These are phyloP conservation scores for Pogonocherus hispidulus DNA, from an alignment of 2,888 invertebrate genomes.

Conservation along the genomic window DNA sequence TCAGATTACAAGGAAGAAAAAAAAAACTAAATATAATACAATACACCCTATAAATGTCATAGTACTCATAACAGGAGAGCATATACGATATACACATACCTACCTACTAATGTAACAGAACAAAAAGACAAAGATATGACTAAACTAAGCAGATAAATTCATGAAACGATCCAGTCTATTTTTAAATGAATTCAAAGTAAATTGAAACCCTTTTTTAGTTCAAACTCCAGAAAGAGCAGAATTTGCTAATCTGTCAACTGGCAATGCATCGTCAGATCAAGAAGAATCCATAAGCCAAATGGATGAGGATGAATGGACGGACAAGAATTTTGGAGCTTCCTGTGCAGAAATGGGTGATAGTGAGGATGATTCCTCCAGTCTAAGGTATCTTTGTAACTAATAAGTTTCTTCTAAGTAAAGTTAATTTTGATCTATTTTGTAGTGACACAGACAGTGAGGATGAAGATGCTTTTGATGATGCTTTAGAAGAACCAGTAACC, in stretches of 20 bases:
- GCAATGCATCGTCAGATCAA: conserved; percentile 72
- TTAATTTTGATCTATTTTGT: conserved; percentile 37
- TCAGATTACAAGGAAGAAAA: too few relatives aligned
- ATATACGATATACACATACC: too few relatives aligned
- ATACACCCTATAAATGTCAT: too few relatives aligned
- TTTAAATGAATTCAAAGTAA: too few relatives aligned
- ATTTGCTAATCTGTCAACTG: conserved; percentile 80
- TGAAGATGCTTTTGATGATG: conserved; percentile 79
- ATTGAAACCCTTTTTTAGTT: too few relatives aligned
- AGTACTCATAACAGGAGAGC: too few relatives aligned
- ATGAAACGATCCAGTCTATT: background rate
- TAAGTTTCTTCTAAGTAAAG: conserved; percentile 1
- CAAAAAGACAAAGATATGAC: too few relatives aligned
- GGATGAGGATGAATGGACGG: conserved; percentile 97
- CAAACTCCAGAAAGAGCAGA: conserved; percentile 86
- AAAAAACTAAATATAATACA: too few relatives aligned
- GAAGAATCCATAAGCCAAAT: conserved; percentile 82
- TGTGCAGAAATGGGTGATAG: conserved; percentile 74
- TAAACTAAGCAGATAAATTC: too few relatives aligned
- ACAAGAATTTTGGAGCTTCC: conserved; percentile 89
- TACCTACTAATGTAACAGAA: too few relatives aligned
- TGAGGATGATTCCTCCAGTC: conserved; percentile 74
- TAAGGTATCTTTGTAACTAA: conserved; percentile 64
- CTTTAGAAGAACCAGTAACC: conserved; percentile 75
- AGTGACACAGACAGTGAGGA: conserved; percentile 76